phyloP scores from a whole-genome alignment of 2,113 vertebrate species.

The Upupa epops region DNA sequence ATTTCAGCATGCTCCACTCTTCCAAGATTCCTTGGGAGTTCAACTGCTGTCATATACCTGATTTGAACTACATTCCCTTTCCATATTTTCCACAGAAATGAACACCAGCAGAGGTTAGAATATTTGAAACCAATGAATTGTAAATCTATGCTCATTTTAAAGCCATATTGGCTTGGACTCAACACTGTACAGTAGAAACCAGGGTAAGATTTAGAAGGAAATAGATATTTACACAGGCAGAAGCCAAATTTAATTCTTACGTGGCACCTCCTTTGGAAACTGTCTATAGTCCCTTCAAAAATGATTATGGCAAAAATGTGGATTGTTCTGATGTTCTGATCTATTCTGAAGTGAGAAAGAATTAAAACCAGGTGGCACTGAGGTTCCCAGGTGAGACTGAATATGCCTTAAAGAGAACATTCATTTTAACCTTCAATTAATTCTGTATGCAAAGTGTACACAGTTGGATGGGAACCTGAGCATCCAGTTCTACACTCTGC shows the following conservation, averaged over 20 bases:
- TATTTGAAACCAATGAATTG: constrained; percentile 52
- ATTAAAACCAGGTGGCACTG: background rate
- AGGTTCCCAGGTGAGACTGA: background rate
- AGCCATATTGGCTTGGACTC: background rate
- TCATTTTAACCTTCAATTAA: background rate
- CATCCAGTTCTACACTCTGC: background rate
- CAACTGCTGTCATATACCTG: constrained; percentile 9
- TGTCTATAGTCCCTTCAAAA: background rate
- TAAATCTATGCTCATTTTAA: constrained; percentile 19
- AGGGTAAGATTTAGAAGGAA: background rate
- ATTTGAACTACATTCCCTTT: constrained; percentile 17
- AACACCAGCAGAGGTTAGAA: constrained; percentile 4
- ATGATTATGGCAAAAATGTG: background rate
- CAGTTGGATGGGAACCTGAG: background rate
- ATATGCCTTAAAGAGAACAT: background rate
- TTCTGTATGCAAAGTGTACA: background rate
- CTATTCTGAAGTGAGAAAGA: background rate
- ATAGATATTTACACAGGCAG: background rate
- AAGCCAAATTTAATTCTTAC: background rate
- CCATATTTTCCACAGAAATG: background rate
- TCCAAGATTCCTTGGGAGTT: constrained; percentile 64
- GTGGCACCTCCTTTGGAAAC: background rate
- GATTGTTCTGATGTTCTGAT: background rate
- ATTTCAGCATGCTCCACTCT: constrained; percentile 51
- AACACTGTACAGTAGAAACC: background rate